Conservation (phyloP, 2,888 invertebrate species). For the Myathropa florea region DNA sequence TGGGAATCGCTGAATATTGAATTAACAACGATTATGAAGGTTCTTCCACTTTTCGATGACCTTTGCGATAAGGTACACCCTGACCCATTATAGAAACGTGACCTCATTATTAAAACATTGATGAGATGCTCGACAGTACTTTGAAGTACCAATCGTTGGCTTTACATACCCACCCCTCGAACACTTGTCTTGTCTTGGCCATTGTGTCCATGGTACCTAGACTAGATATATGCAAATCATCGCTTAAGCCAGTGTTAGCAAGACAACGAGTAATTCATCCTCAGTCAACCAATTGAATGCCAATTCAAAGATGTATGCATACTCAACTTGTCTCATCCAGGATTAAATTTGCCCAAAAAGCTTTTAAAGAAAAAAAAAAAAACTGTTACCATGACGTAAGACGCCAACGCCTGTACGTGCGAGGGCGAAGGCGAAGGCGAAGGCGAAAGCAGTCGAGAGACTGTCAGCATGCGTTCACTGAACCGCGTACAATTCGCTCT, state of each 20-base stretch:
- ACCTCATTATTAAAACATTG: not conserved
- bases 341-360: conserved; percentile 6
- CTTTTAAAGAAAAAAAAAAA: not conserved
- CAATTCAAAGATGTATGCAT: conserved; percentile 22
- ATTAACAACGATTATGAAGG: conserved; percentile 20
- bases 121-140: not conserved
- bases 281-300: conserved; percentile 16
- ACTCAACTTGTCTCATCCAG: conserved; percentile 5
- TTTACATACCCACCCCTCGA: not conserved
- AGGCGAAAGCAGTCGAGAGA: conserved; percentile 9
- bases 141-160: not conserved
- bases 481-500: conserved; percentile 24
- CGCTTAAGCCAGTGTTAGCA: too few relatives aligned
- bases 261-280: not conserved
- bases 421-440: conserved; percentile 47
- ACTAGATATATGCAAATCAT: too few relatives aligned
- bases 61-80: not conserved
- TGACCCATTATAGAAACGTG: not conserved
- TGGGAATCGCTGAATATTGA: conserved; percentile 21
- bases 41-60: not conserved
- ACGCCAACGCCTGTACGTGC: conserved; percentile 23
- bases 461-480: conserved; percentile 19
- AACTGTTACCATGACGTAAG: not conserved
- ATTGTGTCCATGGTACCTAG: not conserved
- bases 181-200: not conserved